Base-by-base conservation (phyloP, 2,797 vertebrate genomes). In the Macropodus opercularis region DNA sequence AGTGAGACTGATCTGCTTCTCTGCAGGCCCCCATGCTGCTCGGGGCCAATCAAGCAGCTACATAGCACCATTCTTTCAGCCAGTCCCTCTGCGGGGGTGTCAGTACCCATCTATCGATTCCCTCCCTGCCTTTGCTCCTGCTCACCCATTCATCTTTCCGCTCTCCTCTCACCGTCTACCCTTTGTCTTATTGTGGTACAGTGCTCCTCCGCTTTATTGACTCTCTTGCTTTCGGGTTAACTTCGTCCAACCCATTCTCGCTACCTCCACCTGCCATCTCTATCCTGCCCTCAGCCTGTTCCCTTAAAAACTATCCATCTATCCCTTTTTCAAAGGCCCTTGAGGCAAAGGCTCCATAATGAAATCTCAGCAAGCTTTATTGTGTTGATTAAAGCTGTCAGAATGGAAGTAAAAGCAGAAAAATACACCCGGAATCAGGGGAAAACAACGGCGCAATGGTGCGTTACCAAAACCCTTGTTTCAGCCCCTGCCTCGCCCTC, bases 371-470 rank as follows among this genome's bases (percentile, higher is more conserved):
- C 75, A 62, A 83, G 83, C 79, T 72, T 85, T 75, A 85, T 86
- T 80, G 84, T 79, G 85, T 86, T 89, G 87, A 90, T 91, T 89
- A 89, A 87, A 88, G 72, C 82, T 87, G 87, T 87, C 86, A 86
- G 81, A 81, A 75, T 74, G 70, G 79, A 87, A 79, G 75, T 69
- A 84, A 84, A 77, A 77, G 71, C 63, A 69, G 75, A 71, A 78
- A 86, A 81, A 89, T 81, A 84, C 59, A 43, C 70, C 61, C n/a
- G 0, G 73, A 38, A 72, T 70, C 72, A 21, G 42, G 69, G 83
- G 75, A 69, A 59, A 86, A 83, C 76, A 63, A 72, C 49, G 42
- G 65, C 53, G 63, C 72, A 67, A 8, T 41, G 61, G 74, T 58
- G 64, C 18, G 22, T 54, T 69, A 29, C 53, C 44, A 60, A 41